Evolutionary conservation across 2,888 invertebrate species (phyloP).

Genomic region (Hipparchia semele): DNA sequence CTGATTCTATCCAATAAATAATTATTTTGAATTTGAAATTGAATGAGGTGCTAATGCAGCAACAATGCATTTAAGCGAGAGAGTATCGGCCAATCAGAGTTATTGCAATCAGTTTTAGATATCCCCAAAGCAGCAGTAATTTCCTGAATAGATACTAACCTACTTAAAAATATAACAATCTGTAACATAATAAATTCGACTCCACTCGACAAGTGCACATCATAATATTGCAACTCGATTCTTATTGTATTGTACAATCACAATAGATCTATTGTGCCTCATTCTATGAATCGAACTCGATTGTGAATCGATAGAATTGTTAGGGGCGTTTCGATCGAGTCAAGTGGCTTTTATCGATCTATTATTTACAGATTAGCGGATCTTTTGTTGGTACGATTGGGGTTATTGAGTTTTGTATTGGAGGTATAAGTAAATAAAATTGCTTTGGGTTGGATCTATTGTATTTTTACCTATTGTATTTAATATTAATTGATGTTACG

Average conservation of each 20-base stretch:
- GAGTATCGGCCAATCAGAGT: too few species aligned
- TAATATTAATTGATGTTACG: not conserved
- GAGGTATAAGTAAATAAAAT: constrained; percentile 25
- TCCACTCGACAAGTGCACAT: constrained; percentile 37
- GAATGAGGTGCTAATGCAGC: too few species aligned
- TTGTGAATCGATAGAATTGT: constrained; percentile 54
- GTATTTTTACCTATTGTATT: not conserved
- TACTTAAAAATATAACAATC: constrained; percentile 6
- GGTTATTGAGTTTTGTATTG: constrained; percentile 43
- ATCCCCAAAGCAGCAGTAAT: too few species aligned
- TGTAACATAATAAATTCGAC: constrained; percentile 12
- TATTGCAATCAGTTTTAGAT: too few species aligned
- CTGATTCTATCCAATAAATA: too few species aligned
- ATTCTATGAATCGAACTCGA: constrained; percentile 36
- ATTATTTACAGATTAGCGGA: constrained; percentile 43
- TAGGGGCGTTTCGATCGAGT: constrained; percentile 61
- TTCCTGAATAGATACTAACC: not conserved
- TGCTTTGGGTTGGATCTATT: constrained; percentile 6
- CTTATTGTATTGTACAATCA: constrained; percentile 26
- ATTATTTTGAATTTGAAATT: too few species aligned
- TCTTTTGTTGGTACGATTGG: constrained; percentile 52
- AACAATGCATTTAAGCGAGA: too few species aligned
- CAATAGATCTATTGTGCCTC: constrained; percentile 28
- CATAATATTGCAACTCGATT: constrained; percentile 36
- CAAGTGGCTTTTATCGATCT: constrained; percentile 58